Base-by-base conservation (phyloP, 2,113 vertebrate species). In the Machaerirhynchus nigripectus region DNA sequence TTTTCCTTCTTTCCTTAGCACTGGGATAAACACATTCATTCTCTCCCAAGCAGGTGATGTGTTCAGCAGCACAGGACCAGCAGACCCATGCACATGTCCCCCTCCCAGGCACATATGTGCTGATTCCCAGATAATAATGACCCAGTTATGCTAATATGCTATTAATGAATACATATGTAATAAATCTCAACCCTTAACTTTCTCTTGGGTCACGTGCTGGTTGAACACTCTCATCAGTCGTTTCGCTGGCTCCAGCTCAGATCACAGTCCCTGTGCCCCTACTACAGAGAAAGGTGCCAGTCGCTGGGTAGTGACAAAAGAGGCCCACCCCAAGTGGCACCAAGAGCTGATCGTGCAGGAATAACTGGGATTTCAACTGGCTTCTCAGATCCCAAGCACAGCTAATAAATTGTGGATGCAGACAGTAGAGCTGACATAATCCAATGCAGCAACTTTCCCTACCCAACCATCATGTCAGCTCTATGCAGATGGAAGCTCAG, bases 91-190 rank as follows among this genome's bases (percentile, higher is more conserved):
- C 81, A 90, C 90, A 88, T 13, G 56, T 59, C 55, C 75, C 84
- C 84, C 82, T 95, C 87, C 91, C 92, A 67, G 94, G 75, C 65
- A 74, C 39, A 57, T 75, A 55, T 17, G 94, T 93, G 92, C 92
- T 35, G 13, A 64, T 89, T 67, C 87, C 90, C 94, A 91, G 85
- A 95, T 69, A 91, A 94, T 67, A n/a, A n/a, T 93, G 96, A 93
- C 95, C 96, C 91, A 94, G 55, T 95, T 96, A 83, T 63, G 83
- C 90, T 95, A 52, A 89, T 40, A 42, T 1, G 31, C 61, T 71
- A 4, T 61, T 89, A 61, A 75, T 75, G 87, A 95, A 78, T 84
- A 82, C 44, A 40, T 9, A 3, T 26, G 28, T 74, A 87, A 89
- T 60, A 70, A 57, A 88, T 55, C 31, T 56, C 65, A 52, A 15